Evolutionary conservation across 2,113 vertebrate species (phyloP), one percentile per base, ranked within the genome.

Genomic region (Gulo gulo): DNA sequence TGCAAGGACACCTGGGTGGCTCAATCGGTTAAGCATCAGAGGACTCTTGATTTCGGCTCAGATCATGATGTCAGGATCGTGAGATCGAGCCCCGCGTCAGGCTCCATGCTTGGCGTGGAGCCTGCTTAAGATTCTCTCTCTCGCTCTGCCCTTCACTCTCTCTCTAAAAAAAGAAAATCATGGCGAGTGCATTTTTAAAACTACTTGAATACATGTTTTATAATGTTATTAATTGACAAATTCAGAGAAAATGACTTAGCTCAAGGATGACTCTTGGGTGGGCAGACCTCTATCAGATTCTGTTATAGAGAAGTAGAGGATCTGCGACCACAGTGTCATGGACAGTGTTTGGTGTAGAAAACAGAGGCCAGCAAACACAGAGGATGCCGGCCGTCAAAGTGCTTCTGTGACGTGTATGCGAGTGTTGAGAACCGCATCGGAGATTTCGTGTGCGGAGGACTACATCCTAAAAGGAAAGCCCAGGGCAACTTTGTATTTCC

Each of bases 331-430:
- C 16, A 39, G 45, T 21, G 6, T 42, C 50, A 6, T 16, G 29
- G 86, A 57, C 2, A 10, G 8, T 18, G 9, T 24, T 23, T 79
- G 47, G 15, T 34, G 2, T 4, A 36, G n/a, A 23, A 47, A 69
- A 23, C 31, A 24, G 61, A 67, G 24, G 6, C 7, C 31, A 18
- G 29, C 21, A 45, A 47, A 47, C 7, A 29, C 45, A 20, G 5
- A 2, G 23, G 59, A 14, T 16, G 4, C 6, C 0, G 12, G 39
- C 16, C 16, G 0, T 4, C 26, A 26, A 4, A 24, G 23, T 0
- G n/a, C 10, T 7, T 16, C 16, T 0, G 1, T 0, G 59, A 29
- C 21, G 2, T 34, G 47, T 94, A 6, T 6, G 21, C 0, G 57
- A n/a, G 20, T 24, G 4, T 15, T 29, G 34, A 9, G 23, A 45